Percentiles rank a stretch among this genome's conserved stretches.
These are phyloP conservation scores for Solenopsis invicta DNA, from an alignment of 1,140 invertebrate species.

Conservation along the genomic window DNA sequence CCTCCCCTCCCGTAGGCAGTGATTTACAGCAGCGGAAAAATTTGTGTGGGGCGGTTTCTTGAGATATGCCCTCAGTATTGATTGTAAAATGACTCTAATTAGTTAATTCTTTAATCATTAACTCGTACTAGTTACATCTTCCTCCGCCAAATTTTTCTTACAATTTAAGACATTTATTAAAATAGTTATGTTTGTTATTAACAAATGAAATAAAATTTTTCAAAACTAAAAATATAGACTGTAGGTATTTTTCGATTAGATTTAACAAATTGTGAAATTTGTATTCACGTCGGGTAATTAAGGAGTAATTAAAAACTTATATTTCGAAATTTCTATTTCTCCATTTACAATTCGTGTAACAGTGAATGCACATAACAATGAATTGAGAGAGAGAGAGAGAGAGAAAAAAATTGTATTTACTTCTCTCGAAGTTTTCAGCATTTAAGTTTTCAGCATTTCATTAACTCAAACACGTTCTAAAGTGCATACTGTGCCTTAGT, in stretches of 20 bases:
- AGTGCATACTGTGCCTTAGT: not conserved
- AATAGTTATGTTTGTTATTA: no score
- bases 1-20: no score
- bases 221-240: no score
- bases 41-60: not conserved
- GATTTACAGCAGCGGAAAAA: not conserved
- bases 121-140: not conserved
- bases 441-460: slow-evolving; percentile 1
- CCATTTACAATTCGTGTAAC: not conserved
- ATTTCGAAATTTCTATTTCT: slow-evolving; percentile 11
- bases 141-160: not conserved
- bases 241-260: not conserved
- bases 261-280: not conserved
- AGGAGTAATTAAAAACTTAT: not conserved
- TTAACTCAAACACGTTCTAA: not conserved
- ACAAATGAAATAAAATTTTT: no score
- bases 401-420: not conserved
- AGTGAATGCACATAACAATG: not conserved
- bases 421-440: not conserved
- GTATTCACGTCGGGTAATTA: not conserved
- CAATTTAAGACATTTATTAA: no score
- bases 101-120: not conserved
- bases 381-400: not conserved
- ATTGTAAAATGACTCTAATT: not conserved
- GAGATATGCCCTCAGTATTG: not conserved